These are phyloP conservation scores for Aselliscus stoliczkanus DNA, from an alignment of 2,797 vertebrate species.

Conservation along the genomic window DNA sequence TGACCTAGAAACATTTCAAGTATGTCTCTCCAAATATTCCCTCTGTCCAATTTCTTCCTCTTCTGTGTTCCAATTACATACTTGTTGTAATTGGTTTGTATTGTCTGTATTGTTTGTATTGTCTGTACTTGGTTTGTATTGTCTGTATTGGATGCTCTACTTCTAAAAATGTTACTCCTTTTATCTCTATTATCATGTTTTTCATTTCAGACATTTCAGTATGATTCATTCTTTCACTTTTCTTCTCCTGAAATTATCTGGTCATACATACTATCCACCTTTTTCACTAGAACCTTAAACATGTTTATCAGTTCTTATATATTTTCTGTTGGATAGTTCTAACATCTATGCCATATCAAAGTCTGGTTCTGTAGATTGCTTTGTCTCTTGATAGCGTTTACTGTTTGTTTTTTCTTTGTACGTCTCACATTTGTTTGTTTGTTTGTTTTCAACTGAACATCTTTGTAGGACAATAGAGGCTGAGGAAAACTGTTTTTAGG, in stretches of 20 bases:
- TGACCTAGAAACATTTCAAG: background rate
- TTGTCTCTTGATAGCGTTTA: background rate
- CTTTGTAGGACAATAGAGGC: background rate
- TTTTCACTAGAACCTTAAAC: background rate
- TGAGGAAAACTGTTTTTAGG: background rate
- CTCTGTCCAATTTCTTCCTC: background rate
- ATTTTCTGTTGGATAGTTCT: background rate
- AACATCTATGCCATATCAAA: background rate
- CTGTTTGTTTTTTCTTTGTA: background rate
- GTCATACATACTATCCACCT: background rate
- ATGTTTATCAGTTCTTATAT: background rate
- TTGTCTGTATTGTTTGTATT: too few species aligned
- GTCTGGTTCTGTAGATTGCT: background rate
- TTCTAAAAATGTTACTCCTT: background rate
- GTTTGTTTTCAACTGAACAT: background rate
- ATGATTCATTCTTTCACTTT: background rate
- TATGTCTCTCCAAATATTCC: background rate
- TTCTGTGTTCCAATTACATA: background rate
- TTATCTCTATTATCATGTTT: background rate
- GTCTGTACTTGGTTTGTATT: too few species aligned
- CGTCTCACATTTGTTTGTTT: background rate
- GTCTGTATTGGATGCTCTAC: background rate
- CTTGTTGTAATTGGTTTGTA: background rate
- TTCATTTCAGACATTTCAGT: background rate
- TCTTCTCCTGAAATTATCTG: background rate